Evolutionary conservation across 2,888 invertebrate genomes (phyloP), one percentile per base, ranked within the genome.

Genomic region (Polymixis flavicincta): DNA sequence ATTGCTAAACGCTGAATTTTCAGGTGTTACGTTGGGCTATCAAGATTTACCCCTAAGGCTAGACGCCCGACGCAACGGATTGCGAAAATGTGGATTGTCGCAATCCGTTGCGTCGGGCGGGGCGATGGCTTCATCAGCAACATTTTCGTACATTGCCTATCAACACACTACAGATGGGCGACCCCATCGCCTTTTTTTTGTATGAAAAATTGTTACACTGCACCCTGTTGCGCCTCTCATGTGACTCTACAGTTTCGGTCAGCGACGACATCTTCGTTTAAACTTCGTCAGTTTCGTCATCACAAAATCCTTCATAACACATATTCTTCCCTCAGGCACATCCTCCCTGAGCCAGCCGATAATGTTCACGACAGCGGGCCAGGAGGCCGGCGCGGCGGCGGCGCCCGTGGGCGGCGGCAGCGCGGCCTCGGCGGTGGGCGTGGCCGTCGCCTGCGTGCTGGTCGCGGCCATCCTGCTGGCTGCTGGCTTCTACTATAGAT

Each of bases 331-430:
- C n/a, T 0, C 89, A 97, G 98, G 98, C 67, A 98, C 98, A 54
- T 98, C 98, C 66, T 97, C 98, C 2, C 97, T 98, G 63, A 98
- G 98, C 45, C 97, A 97, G 61, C 97, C 98, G 6, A 96, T 98
- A 76, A 97, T 97, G 92, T 98, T 98, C 93, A 97, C 98, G 37
- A 97, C 98, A 70, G 97, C 97, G 22, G 98, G 98, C 54, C 98
- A 98, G 89, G 97, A 98, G 92, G 96, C 97, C 13, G 98, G 97
- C 42, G 97, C 98, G 1, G 97, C 98, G 0, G 97, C 98, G 0
- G 97, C 97, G 54, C 95, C 97, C 1, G 97, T 96, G 50, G 92
- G 95, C 48, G 95, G 96, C 71, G 95, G 96, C 9, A 96, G 97
- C 81, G 95, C 97, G 1, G 97, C 97, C 0, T 97, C 97, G 0